Base-by-base conservation (phyloP, 2,888 invertebrate genomes). In the Cryptops parisi region DNA sequence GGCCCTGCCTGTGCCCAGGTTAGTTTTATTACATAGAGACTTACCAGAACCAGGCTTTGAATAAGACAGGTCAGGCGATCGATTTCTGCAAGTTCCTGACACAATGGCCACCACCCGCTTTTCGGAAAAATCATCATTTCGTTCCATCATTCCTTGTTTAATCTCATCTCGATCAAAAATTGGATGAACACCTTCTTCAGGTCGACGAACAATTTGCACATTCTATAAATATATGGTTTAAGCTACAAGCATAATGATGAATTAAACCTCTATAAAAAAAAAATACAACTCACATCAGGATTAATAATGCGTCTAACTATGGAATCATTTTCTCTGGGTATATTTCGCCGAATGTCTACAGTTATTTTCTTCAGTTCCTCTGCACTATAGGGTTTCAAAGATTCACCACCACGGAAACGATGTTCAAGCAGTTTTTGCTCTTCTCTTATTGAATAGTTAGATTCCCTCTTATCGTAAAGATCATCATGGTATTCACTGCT, bases 81-180 rank as follows among this genome's bases (percentile, higher is more conserved):
- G 40, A 25, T 41, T 50, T 17, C 43, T 25, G 27, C 49, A 26
- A 44, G 53, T 49, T 17, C 53, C 57, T 21, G 45, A 41, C 3
- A 55, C 52, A n/a, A 58, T 52, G 23, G 57, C 55, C 12, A 58
- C 55, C 43, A 57, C 53, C 22, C 58, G 40, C 27, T 58, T 50
- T 49, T 60, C 58, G 23, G 48, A 26, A 44, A 50, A 46, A n/a
- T 45, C 51, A 19, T 45, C 57, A 38, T 57, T 59, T n/a, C 55
- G 52, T 48, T 57, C 46, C 41, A 55, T 54, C 39, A 54, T 47
- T 19, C 53, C 47, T 27, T 57, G 57, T 24, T 57, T 55, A n/a
- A 60, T 59, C 48, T 60, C 60, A 40, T 60, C 60, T 19, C 60
- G 40, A 41, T 60, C 60, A 55, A 60, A 60, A n/a, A 60, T 58